These are phyloP conservation scores for Garrulus glandarius DNA, from an alignment of 2,797 vertebrate genomes.

Conservation along the genomic window DNA sequence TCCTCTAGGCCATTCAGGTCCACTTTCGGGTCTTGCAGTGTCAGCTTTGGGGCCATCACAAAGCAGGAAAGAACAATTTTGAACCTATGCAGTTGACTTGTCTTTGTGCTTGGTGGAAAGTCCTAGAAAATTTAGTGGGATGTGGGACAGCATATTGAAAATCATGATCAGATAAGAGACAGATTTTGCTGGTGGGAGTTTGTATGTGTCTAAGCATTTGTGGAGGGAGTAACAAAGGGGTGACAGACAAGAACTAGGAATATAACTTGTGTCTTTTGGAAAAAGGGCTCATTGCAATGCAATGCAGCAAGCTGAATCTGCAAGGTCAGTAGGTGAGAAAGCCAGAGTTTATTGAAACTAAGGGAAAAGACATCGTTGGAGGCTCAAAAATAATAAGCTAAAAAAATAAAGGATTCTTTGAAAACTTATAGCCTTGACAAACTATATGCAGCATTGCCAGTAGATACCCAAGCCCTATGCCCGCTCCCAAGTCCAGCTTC, in stretches of 20 bases:
- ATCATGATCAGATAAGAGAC: not conserved
- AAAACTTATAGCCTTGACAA: not conserved
- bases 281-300: not conserved
- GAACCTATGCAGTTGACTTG: not conserved
- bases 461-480: not conserved
- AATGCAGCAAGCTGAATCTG: not conserved
- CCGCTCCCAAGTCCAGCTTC: not conserved
- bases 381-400: not conserved
- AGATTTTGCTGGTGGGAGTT: constrained; percentile 2
- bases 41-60: not conserved
- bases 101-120: not conserved
- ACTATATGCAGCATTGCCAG: not conserved
- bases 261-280: not conserved
- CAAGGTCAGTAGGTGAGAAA: not conserved
- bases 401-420: not conserved
- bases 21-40: not conserved
- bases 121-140: not conserved
- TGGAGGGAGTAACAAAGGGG: not conserved
- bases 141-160: not conserved
- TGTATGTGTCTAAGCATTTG: not conserved
- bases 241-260: not conserved
- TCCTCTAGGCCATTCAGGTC: not conserved
- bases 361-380: not conserved
- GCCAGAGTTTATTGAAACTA: not conserved
- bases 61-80: not conserved